Evolutionary conservation across 2,888 invertebrate species (phyloP), one percentile per base, ranked within the genome.

Genomic region (Ennomos fuscantarius): DNA sequence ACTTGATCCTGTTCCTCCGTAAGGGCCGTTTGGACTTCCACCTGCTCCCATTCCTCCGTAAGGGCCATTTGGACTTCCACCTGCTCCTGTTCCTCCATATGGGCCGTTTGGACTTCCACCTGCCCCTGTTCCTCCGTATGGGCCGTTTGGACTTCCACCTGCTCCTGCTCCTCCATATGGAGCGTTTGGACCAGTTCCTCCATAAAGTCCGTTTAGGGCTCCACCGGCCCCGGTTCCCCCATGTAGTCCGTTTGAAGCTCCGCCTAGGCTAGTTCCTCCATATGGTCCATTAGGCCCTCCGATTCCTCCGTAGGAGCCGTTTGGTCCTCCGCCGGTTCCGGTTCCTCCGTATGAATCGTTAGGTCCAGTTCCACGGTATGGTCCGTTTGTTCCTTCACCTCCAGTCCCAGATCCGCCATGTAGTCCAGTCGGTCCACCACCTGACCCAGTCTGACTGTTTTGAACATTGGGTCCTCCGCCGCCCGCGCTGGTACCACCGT

Each of bases 261-360:
- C 47, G 32, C 34, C 10, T 3, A 2, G 1, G 2, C 55, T 44
- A 0, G 9, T 36, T 32, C 31, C 39, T 2, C 50, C 46, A 12
- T 55, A 50, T 2, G 41, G 42, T 1, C 36, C 51, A 12, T 37
- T 51, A 1, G 45, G 8, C 12, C 46, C 33, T 11, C 42, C 46
- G 2, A 8, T 37, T 33, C 31, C 39, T 1, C 51, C 46, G 9
- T 50, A 50, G 1, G 37, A 34, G 0, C 37, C 51, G n/a, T 37
- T 51, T 0, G 46, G 9, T 12, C 47, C 46, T 8, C 15, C 47
- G 35, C 13, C 9, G 1, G 6, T 9, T 11, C 40, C 40, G 8
- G 36, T 32, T 6, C 55, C 57, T 1, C 52, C 66, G 52, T 53
- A 60, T n/a, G n/a, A n/a, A n/a, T n/a, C n/a, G n/a, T n/a, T n/a